phyloP scores from a whole-genome alignment of 2,113 vertebrate species.

The Saguinus imperator region DNA sequence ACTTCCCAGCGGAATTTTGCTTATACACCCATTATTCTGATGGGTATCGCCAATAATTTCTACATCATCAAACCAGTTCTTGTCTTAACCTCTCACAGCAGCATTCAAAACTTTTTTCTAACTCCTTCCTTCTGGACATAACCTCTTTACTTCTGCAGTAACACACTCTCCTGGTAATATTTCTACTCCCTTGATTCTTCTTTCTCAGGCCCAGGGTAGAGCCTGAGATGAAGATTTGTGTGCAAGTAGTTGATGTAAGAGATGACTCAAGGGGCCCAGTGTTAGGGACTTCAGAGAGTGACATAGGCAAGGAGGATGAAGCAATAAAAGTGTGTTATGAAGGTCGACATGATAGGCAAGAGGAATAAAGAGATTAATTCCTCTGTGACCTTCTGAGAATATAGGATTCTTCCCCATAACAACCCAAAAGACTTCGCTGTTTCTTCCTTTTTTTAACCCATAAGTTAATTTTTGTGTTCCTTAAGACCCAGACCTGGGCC shows the following conservation, averaged over 20 bases:
- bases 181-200: conserved; percentile 34
- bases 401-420: background rate
- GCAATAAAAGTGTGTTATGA: background rate
- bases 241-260: background rate
- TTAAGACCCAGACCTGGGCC: background rate
- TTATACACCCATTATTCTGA: background rate
- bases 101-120: background rate
- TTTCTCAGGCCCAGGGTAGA: background rate
- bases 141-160: background rate
- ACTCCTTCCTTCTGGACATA: background rate
- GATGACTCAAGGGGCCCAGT: background rate
- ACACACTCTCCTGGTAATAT: background rate
- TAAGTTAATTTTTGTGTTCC: background rate
- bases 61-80: background rate
- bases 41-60: background rate
- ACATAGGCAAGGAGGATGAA: background rate
- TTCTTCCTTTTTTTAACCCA: background rate
- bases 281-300: background rate
- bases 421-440: background rate
- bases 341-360: background rate
- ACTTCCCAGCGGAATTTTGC: background rate
- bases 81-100: background rate
- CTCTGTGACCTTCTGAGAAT: background rate
- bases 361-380: background rate
- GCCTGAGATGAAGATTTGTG: background rate